Conservation (phyloP, 1,140 invertebrate genomes). For the Heliothis subflexa region DNA sequence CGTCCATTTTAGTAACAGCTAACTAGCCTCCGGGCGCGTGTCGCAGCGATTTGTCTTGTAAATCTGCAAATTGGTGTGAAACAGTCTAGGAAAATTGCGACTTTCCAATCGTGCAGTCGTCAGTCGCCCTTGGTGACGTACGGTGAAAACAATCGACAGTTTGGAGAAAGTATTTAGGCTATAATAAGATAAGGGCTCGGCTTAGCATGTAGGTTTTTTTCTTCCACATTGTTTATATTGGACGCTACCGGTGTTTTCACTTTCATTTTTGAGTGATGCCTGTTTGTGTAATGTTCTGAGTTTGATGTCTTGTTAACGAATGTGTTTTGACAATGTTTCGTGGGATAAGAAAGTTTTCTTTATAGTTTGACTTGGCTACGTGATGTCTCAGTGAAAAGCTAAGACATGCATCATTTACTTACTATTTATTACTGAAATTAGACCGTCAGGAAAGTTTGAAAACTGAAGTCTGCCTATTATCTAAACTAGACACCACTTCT, state of each 20-base stretch:
- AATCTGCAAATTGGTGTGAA: conserved; percentile 73
- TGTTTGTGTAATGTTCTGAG: conserved; percentile 18
- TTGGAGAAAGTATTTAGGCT: conserved; percentile 41
- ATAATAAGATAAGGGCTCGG: conserved; percentile 18
- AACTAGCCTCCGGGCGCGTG: conserved; percentile 50
- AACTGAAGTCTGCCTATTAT: too few species aligned
- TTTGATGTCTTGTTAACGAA: neutral
- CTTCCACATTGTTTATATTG: conserved; percentile 7
- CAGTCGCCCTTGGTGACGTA: conserved; percentile 64
- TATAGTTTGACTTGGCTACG: too few species aligned
- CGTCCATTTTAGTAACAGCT: conserved; percentile 31
- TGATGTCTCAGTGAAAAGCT: too few species aligned
- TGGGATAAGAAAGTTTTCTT: neutral
- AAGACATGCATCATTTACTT: too few species aligned
- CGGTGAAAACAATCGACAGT: conserved; percentile 62
- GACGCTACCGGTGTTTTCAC: conserved; percentile 23
- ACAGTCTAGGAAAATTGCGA: conserved; percentile 65
- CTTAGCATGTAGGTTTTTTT: neutral
- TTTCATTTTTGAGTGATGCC: conserved; percentile 6
- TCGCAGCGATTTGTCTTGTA: conserved; percentile 65
- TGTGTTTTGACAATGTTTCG: conserved; percentile 17
- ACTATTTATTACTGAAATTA: too few species aligned
- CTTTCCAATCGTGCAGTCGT: conserved; percentile 61
- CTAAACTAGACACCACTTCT: too few species aligned
- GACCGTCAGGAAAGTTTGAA: too few species aligned